phyloP scores from a whole-genome alignment of 2,113 vertebrate genomes.

The Struthio camelus region DNA sequence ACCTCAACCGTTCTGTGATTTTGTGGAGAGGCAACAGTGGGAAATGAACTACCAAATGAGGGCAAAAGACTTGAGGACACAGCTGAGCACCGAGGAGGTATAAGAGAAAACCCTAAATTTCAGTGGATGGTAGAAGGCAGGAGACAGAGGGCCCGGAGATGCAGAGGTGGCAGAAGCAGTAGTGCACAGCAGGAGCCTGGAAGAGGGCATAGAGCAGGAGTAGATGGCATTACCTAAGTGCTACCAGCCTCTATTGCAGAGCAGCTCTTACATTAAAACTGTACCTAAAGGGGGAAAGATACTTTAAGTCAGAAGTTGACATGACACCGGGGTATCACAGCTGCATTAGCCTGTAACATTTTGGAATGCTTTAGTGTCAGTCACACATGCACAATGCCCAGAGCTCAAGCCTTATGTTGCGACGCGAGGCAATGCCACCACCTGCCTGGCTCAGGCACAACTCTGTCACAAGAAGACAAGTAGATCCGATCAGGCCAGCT shows the following conservation, averaged over 20 bases:
- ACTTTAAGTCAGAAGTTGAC: too few relatives aligned
- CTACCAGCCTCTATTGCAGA: too few relatives aligned
- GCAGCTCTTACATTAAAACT: too few relatives aligned
- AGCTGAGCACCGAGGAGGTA: background rate
- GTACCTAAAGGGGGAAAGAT: too few relatives aligned
- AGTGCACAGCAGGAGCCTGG: background rate
- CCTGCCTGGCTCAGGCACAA: background rate
- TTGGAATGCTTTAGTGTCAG: too few relatives aligned
- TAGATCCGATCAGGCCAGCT: too few relatives aligned
- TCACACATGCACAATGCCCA: too few relatives aligned
- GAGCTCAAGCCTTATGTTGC: background rate
- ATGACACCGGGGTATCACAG: background rate
- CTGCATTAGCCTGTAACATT: background rate
- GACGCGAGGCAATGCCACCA: background rate
- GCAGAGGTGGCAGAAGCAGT: background rate
- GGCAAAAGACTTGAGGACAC: background rate
- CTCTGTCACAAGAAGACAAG: background rate
- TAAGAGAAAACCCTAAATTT: background rate
- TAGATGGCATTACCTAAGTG: too few relatives aligned
- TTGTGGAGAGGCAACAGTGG: background rate
- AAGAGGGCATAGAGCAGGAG: too few relatives aligned
- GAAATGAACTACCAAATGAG: background rate
- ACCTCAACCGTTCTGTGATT: too few relatives aligned
- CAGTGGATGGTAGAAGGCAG: background rate
- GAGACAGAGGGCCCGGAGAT: background rate